A percentile compares a stretch with the other conserved stretches of the same genome.
Evolutionary conservation across 2,888 invertebrate species (phyloP).

Genomic region (Ochlodes sylvanus): DNA sequence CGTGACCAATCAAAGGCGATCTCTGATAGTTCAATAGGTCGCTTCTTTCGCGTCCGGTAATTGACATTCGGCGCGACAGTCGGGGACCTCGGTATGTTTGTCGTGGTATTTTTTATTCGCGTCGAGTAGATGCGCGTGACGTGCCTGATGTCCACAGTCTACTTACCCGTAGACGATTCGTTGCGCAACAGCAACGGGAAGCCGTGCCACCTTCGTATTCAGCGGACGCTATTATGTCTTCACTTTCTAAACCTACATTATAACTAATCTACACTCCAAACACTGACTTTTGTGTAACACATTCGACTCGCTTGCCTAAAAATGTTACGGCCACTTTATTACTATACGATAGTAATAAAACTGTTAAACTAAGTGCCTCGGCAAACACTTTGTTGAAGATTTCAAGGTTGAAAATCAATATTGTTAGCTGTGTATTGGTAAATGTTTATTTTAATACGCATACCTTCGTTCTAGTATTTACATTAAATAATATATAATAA

Average conservation of each 20-base stretch:
- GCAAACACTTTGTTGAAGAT: background rate
- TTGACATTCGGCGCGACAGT: constrained; percentile 44
- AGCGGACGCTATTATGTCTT: constrained; percentile 61
- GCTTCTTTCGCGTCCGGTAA: constrained; percentile 50
- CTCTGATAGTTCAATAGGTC: constrained; percentile 62
- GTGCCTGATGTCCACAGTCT: constrained; percentile 57
- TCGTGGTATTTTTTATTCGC: constrained; percentile 56
- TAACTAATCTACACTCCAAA: constrained; percentile 55
- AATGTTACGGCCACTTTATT: constrained; percentile 1
- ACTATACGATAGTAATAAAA: background rate
- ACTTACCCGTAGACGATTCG: constrained; percentile 63
- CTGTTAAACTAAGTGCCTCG: background rate
- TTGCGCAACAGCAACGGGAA: constrained; percentile 71
- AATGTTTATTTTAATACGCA: constrained; percentile 4
- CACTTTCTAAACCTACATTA: constrained; percentile 76
- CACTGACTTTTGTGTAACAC: constrained; percentile 55
- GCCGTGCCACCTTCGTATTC: constrained; percentile 69
- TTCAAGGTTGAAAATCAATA: constrained; percentile 7
- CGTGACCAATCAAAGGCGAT: constrained; percentile 57
- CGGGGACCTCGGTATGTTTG: constrained; percentile 55
- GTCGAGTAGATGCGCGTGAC: constrained; percentile 63
- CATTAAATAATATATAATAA: background rate
- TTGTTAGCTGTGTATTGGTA: background rate
- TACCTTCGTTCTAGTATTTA: background rate
- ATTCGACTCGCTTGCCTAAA: constrained; percentile 18